Conservation (phyloP, 2,888 invertebrate species). For the Craniophora ligustri region DNA sequence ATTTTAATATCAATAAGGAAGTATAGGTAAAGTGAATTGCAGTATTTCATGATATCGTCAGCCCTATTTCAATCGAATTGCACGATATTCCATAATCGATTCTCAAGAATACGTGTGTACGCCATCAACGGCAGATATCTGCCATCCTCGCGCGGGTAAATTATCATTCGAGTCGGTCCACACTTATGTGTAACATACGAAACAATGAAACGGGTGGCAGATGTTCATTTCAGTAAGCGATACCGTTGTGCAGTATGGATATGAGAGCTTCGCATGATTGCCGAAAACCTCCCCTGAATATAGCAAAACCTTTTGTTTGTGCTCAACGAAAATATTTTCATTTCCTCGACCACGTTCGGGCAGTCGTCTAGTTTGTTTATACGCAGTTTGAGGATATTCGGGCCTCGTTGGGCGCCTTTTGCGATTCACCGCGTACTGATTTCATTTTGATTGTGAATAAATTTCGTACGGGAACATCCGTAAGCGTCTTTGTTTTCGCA, state of each 20-base stretch:
- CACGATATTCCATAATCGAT: constrained; percentile 24
- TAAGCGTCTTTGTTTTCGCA: constrained; percentile 58
- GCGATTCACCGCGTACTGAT: constrained; percentile 65
- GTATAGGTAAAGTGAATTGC: too few relatives aligned
- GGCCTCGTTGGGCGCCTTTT: constrained; percentile 60
- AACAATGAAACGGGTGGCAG: constrained; percentile 74
- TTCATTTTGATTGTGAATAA: constrained; percentile 70
- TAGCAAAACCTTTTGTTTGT: constrained; percentile 68
- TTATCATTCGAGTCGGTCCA: constrained; percentile 62
- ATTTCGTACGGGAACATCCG: constrained; percentile 57
- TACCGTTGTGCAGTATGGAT: constrained; percentile 61
- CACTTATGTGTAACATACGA: constrained; percentile 65
- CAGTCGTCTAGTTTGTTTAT: constrained; percentile 71
- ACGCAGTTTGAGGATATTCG: constrained; percentile 68
- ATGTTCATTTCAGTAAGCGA: constrained; percentile 77
- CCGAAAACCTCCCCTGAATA: constrained; percentile 65
- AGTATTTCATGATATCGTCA: too few relatives aligned
- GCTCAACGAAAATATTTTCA: constrained; percentile 72
- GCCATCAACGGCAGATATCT: constrained; percentile 34
- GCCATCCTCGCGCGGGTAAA: constrained; percentile 42
- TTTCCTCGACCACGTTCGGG: constrained; percentile 66
- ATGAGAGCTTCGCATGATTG: constrained; percentile 68
- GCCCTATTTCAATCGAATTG: too few relatives aligned
- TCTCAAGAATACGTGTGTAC: constrained; percentile 22
- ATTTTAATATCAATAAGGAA: too few relatives aligned